Evolutionary conservation across 1,140 invertebrate species (phyloP), one percentile per base, ranked within the genome.

Genomic region (Ylistrum balloti): DNA sequence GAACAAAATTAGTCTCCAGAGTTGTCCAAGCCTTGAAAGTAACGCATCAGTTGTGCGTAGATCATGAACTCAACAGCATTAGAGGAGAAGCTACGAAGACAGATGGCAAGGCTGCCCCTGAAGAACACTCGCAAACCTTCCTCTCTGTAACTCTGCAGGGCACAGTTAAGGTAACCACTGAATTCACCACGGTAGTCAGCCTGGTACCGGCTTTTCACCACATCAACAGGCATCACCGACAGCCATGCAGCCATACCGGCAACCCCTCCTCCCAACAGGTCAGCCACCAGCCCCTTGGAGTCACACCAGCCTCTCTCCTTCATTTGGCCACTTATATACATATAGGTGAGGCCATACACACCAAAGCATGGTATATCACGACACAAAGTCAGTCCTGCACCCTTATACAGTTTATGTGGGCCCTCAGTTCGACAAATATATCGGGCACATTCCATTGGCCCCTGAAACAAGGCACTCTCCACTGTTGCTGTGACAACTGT

Each of bases 261-360:
- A 56, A 96, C 91, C 41, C 97, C 97, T 88, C 97, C 97, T 32
- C 97, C 96, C 34, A 97, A 88, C 20, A 97, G 92, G 41, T 94
- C 94, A 0, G 93, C 90, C 10, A 93, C 45, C 15, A 95, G 41
- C 13, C 93, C 93, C 5, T 89, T 89, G 9, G 91, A 87, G 87
- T 93, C 93, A 33, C 92, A 89, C 48, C 90, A 87, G 22, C 90
- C 89, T 5, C 88, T 85, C 34, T 90, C 48, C 48, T 92, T 89
- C 91, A 93, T 90, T n/a, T 90, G 85, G 3, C 89, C 85, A 34
- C 45, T 92, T 5, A 95, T 33, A 85, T 94, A 94, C 91, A 97
- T 97, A 95, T 97, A 98, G n/a, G 97, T 95, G 28, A 97, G 92
- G 93, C 97, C 97, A 94, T 98, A 98, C 32, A 97, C 94, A 35